These are phyloP conservation scores for Alsophila aescularia DNA, from an alignment of 2,888 invertebrate species.

Conservation along the genomic window DNA sequence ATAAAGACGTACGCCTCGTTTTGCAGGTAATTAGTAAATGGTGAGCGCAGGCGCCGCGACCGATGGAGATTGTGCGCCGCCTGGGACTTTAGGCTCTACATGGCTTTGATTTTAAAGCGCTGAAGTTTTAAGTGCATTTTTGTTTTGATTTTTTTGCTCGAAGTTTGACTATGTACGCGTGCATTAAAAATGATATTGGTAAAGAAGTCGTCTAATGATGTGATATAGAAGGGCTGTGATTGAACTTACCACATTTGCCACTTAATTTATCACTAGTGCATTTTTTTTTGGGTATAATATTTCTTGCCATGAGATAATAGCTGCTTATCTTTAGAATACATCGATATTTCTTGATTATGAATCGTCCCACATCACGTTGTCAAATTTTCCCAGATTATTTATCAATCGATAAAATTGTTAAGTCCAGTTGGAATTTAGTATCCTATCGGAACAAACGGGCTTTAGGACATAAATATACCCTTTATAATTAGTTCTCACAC, in stretches of 20 bases:
- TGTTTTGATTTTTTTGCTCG: too few species aligned
- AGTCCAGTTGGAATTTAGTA: slow-evolving; percentile 25
- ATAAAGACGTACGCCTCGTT: slow-evolving; percentile 41
- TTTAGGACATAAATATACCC: slow-evolving; percentile 42
- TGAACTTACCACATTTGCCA: too few species aligned
- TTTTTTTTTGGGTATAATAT: too few species aligned
- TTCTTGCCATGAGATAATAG: too few species aligned
- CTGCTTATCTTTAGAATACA: too few species aligned
- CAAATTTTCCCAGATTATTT: slow-evolving; percentile 4
- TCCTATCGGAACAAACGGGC: slow-evolving; percentile 25
- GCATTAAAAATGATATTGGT: too few species aligned
- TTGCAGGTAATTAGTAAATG: slow-evolving; percentile 52
- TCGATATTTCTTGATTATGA: neutral
- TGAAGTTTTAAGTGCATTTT: too few species aligned
- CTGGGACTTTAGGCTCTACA: neutral
- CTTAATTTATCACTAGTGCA: too few species aligned
- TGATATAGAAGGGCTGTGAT: too few species aligned
- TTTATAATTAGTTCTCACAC: slow-evolving; percentile 58
- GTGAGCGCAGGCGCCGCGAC: slow-evolving; percentile 48
- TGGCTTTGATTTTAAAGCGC: too few species aligned
- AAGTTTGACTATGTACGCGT: too few species aligned
- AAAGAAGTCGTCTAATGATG: too few species aligned
- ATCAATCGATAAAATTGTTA: slow-evolving; percentile 30
- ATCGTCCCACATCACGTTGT: neutral
- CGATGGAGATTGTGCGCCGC: slow-evolving; percentile 11